phyloP scores from a whole-genome alignment of 2,888 invertebrate species.

The Rhodophaea formosa region DNA sequence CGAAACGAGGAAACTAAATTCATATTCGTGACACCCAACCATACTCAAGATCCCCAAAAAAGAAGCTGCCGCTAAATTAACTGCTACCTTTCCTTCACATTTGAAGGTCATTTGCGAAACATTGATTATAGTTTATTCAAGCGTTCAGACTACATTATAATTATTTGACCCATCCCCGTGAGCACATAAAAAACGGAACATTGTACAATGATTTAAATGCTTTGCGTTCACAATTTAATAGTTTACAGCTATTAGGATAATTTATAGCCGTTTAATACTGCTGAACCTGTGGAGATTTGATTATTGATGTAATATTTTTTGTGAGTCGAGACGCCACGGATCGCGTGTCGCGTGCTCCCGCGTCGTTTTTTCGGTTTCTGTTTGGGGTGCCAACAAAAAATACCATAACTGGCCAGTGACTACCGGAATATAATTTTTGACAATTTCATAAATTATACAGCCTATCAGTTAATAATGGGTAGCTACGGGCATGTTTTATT shows the following conservation, averaged over 20 bases:
- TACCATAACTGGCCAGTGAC: slow-evolving; percentile 71
- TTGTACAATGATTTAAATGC: slow-evolving; percentile 47
- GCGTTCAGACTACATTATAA: slow-evolving; percentile 31
- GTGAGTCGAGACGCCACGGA: slow-evolving; percentile 50
- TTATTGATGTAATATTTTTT: slow-evolving; percentile 71
- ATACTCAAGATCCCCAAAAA: not conserved
- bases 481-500: slow-evolving; percentile 52
- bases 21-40: not conserved
- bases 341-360: slow-evolving; percentile 78
- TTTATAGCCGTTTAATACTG: slow-evolving; percentile 78
- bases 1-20: too few relatives aligned
- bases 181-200: slow-evolving; percentile 33
- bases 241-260: slow-evolving; percentile 76
- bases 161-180: slow-evolving; percentile 48
- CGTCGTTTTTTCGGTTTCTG: slow-evolving; percentile 60
- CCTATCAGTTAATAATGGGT: slow-evolving; percentile 67
- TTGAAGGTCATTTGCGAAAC: slow-evolving; percentile 31
- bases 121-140: slow-evolving; percentile 32
- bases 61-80: slow-evolving; percentile 6
- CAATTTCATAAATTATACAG: slow-evolving; percentile 78
- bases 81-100: slow-evolving; percentile 15
- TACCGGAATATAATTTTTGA: slow-evolving; percentile 80
- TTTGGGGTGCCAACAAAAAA: slow-evolving; percentile 73
- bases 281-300: slow-evolving; percentile 68
- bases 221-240: slow-evolving; percentile 51